Base-by-base conservation (phyloP, 2,113 vertebrate genomes). In the Pipra filicauda region DNA sequence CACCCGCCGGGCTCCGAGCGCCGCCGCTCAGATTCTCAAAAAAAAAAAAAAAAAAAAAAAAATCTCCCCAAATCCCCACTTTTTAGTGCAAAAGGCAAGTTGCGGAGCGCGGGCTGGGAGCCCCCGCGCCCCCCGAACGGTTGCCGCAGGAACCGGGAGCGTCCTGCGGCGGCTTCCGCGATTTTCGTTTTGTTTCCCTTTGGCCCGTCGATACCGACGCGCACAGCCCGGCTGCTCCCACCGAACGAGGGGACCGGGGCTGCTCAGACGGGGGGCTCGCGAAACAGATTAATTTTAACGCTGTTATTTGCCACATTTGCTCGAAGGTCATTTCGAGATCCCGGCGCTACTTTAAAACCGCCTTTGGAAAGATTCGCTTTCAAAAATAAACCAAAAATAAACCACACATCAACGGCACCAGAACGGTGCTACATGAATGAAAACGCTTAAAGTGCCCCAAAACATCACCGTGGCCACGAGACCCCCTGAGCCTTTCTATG, bases 121-220 rank as follows among this genome's bases (percentile, higher is more conserved):
- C 35, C 54, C 85, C 39, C 73, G 27, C 15, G 4, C 1, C 12
- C 37, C 81, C 12, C 19, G 39, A 65, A 16, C 8, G 70, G 14
- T 16, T 9, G 12, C 41, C 37, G 27, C 52, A 12, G 57, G 43
- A 85, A 14, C 2, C 19, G 65, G 21, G 18, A 41, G 65, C 2
- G 11, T 70, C 74, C 54, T 5, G 51, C 20, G 6, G 65, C 6
- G 2, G 30, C 21, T 30, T 17, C 91, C 17, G 46, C 21, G 46
- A 70, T 88, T 96, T 96, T 96, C 93, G 95, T 95, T 96, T 75
- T 76, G 12, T 89, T 96, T 89, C 46, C 52, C 28, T 37, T 27
- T 6, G 72, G 58, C 61, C 8, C 70, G 33, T 18, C 41, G 57
- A 35, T 31, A 14, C 39, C 57, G 30, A 31, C 44, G 73, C 35